Evolutionary conservation across 2,113 vertebrate genomes (phyloP).

Genomic region (Chrysemys picta): DNA sequence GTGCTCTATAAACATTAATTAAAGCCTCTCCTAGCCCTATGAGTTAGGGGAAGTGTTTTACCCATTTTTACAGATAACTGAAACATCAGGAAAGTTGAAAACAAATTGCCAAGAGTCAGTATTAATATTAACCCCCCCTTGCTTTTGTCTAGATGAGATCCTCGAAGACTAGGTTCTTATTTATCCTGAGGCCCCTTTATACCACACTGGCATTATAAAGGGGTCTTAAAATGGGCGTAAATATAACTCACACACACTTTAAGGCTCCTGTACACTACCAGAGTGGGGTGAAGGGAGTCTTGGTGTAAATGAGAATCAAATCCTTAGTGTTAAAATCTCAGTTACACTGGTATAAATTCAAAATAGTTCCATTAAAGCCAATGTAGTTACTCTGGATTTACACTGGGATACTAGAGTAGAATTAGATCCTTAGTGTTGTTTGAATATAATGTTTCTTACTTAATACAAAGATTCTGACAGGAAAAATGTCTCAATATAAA

Average conservation of each 20-base stretch:
- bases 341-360: background rate
- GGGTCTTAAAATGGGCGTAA: rapidly evolving
- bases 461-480: background rate
- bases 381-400: rapidly evolving
- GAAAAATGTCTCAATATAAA: background rate
- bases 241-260: background rate
- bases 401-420: background rate
- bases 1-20: background rate
- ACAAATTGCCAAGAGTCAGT: background rate
- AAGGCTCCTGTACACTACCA: background rate
- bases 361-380: background rate
- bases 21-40: background rate
- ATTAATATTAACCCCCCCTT: background rate
- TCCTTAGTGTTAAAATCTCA: background rate
- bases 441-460: background rate
- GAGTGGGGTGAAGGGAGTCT: background rate
- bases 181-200: background rate
- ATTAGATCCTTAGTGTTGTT: background rate
- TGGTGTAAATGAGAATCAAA: background rate
- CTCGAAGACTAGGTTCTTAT: background rate
- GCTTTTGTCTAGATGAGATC: background rate
- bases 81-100: background rate
- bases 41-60: background rate
- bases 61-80: background rate
- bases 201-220: background rate